A percentile compares a stretch with the other conserved stretches of the same genome.
phyloP scores from a whole-genome alignment of 2,888 invertebrate genomes.

The Cybosia mesomella region DNA sequence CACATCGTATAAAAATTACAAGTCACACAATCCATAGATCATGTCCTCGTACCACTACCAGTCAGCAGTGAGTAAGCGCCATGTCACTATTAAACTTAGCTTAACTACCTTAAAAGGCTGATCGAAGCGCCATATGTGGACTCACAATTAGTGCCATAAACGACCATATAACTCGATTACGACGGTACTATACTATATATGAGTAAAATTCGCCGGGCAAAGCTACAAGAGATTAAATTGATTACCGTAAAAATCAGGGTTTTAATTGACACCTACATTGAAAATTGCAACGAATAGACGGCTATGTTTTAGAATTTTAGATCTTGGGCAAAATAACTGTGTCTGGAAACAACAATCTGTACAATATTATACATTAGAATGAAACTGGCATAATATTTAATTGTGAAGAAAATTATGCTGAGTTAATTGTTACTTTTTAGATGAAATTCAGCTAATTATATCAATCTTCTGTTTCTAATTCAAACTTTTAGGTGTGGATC shows the following conservation, averaged over 20 bases:
- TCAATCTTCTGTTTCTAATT: too few relatives aligned
- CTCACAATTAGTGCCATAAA: slow-evolving; percentile 46
- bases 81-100: slow-evolving; percentile 49
- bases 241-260: slow-evolving; percentile 49
- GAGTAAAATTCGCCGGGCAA: slow-evolving; percentile 42
- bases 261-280: slow-evolving; percentile 39
- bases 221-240: slow-evolving; percentile 34
- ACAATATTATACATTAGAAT: too few relatives aligned
- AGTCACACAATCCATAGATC: slow-evolving; percentile 28
- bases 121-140: slow-evolving; percentile 62
- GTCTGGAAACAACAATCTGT: not conserved
- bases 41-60: slow-evolving; percentile 31
- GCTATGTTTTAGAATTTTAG: not conserved
- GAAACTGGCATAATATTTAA: too few relatives aligned
- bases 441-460: too few relatives aligned
- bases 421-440: too few relatives aligned
- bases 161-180: slow-evolving; percentile 62
- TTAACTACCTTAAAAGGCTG: slow-evolving; percentile 61
- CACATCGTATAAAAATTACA: slow-evolving; percentile 4
- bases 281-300: slow-evolving; percentile 12
- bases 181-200: slow-evolving; percentile 52
- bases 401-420: too few relatives aligned
- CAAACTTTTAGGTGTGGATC: too few relatives aligned
- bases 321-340: not conserved
- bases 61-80: slow-evolving; percentile 33